Evolutionary conservation across 2,888 invertebrate species (phyloP), one percentile per base, ranked within the genome.

Genomic region (Dendrolimus houi): DNA sequence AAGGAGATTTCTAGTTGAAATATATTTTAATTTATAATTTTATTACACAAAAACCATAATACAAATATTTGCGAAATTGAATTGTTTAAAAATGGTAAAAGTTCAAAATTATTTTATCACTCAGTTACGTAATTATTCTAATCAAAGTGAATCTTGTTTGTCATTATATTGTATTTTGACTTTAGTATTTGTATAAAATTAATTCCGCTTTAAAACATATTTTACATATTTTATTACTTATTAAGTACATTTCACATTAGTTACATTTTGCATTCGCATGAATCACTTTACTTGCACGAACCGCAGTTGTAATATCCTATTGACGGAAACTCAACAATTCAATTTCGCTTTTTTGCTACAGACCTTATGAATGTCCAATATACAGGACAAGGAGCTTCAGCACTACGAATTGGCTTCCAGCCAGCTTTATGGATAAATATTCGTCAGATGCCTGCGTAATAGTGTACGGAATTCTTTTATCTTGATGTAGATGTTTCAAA

Each of bases 281-380:
- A 74, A 69, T 75, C 81, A 81, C 83, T 74, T 29, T 79, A 75
- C 75, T 68, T 85, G 87, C 87, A 88, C 87, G 86, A 81, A 73
- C 69, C 72, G 78, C 80, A 76, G 79, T 72, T 69, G 68, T 74
- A 83, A 81, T 81, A 77, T 86, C 86, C 84, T 78, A 77, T 72
- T 73, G 85, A 86, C 83, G 83, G 85, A 85, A 80, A 79, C 83
- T 81, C 82, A 86, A 88, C 88, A 89, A 88, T 89, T 89, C 88
- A 88, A 88, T 89, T 89, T 88, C 88, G 88, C 87, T 87, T 88
- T 83, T 85, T 87, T 81, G 87, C 87, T 87, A 80, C 68, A 76
- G 77, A 81, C 76, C 70, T 74, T 85, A 77, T 77, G 69, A 73
- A 79, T 68, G 77, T 78, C 75, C 69, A 70, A 76, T 78, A 78